Evolutionary conservation across 2,113 vertebrate genomes (phyloP), one percentile per base, ranked within the genome.

Genomic region (Phrynocephalus versicolor): DNA sequence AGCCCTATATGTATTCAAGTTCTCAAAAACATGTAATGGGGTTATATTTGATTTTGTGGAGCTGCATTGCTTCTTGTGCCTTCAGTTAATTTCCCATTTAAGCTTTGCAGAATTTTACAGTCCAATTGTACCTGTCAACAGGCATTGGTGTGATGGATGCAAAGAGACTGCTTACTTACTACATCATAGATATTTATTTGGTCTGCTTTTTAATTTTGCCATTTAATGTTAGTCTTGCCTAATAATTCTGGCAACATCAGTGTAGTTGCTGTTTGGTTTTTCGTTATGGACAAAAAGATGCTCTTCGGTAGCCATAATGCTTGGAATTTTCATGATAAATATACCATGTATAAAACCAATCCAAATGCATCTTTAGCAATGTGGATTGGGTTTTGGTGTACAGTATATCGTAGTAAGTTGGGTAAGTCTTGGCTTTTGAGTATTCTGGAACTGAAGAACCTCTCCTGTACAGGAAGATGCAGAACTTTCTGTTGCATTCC

Each of bases 1-100:
- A 62, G 75, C 39, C 37, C n/a, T 15, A n/a, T 1, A 23, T 10
- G 67, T 81, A 23, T 86, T 33, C 33, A 57, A 62, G 51, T 15
- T 30, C 37, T 45, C 37, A 79, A 79, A 41, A 82, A 14, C 12
- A 33, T 55, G 14, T 35, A 15, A 51, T 39, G 27, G 51, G 39
- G 27, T 2, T 85, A 14, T 2, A 5, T 83, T 69, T 39, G 71
- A 15, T 79, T 2, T 0, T 41, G 1, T 0, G 1, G n/a, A 16
- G 33, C 18, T 27, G 35, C 58, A 83, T 55, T 78, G 21, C 16
- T 13, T 60, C 35, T 75, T 67, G 18, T 37, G 0, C 0, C 21
- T 6, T 9, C 30, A 74, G n/a, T 10, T 4, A 1, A 21, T 1
- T 79, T 58, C 10, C 12, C 73, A 57, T 51, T 30, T 33, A 58